These are phyloP conservation scores for Jordanella pulchra DNA, from an alignment of 2,797 vertebrate species.

Conservation along the genomic window DNA sequence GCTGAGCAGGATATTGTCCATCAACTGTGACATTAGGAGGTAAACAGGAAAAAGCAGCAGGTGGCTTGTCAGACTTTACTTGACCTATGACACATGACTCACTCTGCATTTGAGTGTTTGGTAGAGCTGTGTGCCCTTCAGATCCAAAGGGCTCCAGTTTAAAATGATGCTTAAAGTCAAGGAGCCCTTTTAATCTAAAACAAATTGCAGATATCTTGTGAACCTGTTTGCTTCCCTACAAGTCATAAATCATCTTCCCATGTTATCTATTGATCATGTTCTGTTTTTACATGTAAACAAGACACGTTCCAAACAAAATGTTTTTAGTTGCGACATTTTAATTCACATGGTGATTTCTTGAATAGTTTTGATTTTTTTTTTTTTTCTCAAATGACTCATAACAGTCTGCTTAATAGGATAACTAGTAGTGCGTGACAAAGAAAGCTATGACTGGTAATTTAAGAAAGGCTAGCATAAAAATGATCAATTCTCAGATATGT, in stretches of 20 bases:
- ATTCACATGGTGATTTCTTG: background rate
- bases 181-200: background rate
- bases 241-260: background rate
- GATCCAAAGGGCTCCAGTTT: background rate
- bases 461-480: background rate
- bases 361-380: background rate
- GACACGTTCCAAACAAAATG: background rate
- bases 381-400: background rate
- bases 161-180: background rate
- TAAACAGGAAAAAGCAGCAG: conserved; percentile 31
- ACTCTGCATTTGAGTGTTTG: background rate
- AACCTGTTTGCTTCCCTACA: background rate
- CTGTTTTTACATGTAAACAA: background rate
- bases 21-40: conserved; percentile 23
- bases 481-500: no score
- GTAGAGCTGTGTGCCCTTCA: background rate
- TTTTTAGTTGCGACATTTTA: background rate
- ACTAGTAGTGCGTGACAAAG: background rate
- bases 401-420: no score
- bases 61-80: conserved; percentile 15
- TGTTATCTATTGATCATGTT: background rate
- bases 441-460: background rate
- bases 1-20: conserved; percentile 21
- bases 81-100: conserved; percentile 30
- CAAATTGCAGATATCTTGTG: background rate